Conservation (phyloP, 2,113 vertebrate genomes). For the Tursiops truncatus region DNA sequence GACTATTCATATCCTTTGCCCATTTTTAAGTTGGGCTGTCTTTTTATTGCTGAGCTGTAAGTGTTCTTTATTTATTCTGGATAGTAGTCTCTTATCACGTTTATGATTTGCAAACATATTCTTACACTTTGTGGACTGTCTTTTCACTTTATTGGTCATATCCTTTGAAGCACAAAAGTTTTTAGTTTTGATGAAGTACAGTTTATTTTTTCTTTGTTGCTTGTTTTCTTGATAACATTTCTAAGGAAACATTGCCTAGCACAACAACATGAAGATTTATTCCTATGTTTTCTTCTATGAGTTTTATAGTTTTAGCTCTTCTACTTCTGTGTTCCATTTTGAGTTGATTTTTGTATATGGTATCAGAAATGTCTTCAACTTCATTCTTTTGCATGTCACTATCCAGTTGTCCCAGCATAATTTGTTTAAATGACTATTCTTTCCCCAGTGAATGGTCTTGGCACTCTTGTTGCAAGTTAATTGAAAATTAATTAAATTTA, state of each 20-base stretch:
- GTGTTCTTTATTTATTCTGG: neutral
- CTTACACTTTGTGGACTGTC: neutral
- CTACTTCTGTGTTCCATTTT: neutral
- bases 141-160: neutral
- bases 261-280: neutral
- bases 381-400: neutral
- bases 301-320: constrained; percentile 6
- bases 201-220: neutral
- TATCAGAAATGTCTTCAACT: neutral
- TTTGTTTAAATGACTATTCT: neutral
- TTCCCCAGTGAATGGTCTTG: neutral
- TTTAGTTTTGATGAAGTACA: neutral
- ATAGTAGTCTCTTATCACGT: neutral
- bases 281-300: neutral
- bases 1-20: neutral
- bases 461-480: neutral
- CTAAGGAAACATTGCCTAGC: neutral
- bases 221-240: neutral
- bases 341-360: neutral
- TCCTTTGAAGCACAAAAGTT: neutral
- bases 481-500: neutral
- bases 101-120: neutral
- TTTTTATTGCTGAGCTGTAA: constrained; percentile 20
- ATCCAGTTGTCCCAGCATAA: neutral
- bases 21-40: neutral